These are phyloP conservation scores for Phymanthus crucifer DNA, from an alignment of 92 coral and sea anemone species.

Conservation along the genomic window DNA sequence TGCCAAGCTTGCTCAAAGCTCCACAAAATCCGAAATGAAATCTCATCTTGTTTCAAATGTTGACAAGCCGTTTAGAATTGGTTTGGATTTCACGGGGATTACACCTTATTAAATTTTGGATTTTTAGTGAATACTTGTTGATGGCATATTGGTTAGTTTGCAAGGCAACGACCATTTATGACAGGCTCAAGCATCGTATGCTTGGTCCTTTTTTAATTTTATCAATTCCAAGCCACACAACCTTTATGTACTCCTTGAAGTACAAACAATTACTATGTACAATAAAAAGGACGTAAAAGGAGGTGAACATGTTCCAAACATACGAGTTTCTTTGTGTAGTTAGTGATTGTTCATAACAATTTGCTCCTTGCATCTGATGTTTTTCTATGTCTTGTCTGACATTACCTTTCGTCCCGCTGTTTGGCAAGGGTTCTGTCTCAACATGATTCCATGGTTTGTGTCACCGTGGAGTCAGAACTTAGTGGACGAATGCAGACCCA, in stretches of 20 bases:
- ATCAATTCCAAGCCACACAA: not conserved
- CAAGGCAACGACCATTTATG: not conserved
- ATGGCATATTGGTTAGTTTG: not conserved
- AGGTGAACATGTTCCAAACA: not conserved
- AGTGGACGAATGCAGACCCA: not conserved
- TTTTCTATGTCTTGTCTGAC: not conserved
- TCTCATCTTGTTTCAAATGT: not conserved
- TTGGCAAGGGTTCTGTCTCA: constrained; percentile 18
- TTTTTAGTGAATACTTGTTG: constrained; percentile 12
- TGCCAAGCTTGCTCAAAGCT: not conserved
- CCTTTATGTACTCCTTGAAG: not conserved
- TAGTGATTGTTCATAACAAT: not conserved
- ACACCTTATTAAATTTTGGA: constrained; percentile 8
- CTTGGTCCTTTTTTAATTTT: not conserved
- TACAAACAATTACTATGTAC: not conserved
- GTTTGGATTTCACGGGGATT: constrained; percentile 24
- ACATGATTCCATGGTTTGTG: constrained; percentile 8
- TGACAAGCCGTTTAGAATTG: not conserved
- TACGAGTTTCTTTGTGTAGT: not conserved
- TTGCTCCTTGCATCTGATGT: not conserved
- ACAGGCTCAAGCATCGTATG: not conserved
- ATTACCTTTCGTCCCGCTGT: constrained; percentile 19
- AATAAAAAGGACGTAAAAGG: not conserved
- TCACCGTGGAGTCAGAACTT: not conserved
- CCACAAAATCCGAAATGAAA: not conserved